Base-by-base conservation (phyloP, 2,113 vertebrate species). In the Laterallus jamaicensis region DNA sequence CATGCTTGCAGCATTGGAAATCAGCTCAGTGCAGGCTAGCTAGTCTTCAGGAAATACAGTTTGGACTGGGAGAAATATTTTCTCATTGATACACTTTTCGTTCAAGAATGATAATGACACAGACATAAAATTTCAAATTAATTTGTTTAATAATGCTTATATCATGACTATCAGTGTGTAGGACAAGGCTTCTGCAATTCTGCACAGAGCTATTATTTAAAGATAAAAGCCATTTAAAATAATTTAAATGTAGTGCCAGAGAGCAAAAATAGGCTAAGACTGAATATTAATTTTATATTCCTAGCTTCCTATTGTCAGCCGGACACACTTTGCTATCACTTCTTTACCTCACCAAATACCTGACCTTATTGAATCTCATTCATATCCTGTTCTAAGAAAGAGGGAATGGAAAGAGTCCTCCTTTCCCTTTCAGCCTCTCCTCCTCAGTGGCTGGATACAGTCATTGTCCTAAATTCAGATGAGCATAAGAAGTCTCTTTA, bases 211-310 rank as follows among this genome's bases (percentile, higher is more conserved):
- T 87, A 91, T 89, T 92, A 94, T 82, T 93, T 88, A 92, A 95
- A 93, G 82, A 83, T 95, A 95, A 95, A 95, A 95, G 49, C 63
- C 40, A 93, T 94, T 94, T 95, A 73, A 94, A 97, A 93, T 96
- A 87, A 92, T 94, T 87, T 96, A 80, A 90, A 84, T 52, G 32
- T 66, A 93, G 40, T 47, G 35, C 21, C 68, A 93, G 79, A 87
- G 49, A 92, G 54, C 39, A 92, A 96, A 93, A 88, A 93, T 42
- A 95, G 69, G 20, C 60, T 82, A 86, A 82, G 42, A 55, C 67
- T 81, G 85, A 96, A 85, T 91, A 95, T 91, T 95, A 96, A 97
- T 97, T 96, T 91, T 93, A 54, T 13, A 73, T 42, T 87, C 39
- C 49, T 87, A 60, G 4, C 17, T 83, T 88, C 69, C 69, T 82